Conservation (phyloP, 2,113 vertebrate genomes). For the Euleptes europaea region DNA sequence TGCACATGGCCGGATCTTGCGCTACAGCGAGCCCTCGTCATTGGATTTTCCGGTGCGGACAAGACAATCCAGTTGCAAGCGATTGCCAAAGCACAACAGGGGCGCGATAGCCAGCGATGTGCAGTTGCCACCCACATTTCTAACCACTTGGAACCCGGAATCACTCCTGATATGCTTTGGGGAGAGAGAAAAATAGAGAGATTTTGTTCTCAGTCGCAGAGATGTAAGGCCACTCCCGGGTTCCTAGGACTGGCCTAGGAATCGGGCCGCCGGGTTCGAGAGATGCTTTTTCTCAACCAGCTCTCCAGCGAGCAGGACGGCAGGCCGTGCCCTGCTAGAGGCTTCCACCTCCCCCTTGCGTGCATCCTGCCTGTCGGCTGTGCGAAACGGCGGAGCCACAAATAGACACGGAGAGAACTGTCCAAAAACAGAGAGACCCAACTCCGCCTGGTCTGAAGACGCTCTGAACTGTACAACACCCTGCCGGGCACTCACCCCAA, state of each 20-base stretch:
- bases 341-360: background rate
- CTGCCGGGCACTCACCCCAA: constrained; percentile 55
- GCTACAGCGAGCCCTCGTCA: no score
- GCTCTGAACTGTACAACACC: background rate
- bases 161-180: background rate
- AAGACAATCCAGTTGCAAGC: no score
- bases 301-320: background rate
- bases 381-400: background rate
- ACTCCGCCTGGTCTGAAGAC: background rate
- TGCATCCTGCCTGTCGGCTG: background rate
- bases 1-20: no score
- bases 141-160: background rate
- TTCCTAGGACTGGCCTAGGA: background rate
- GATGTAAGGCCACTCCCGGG: background rate
- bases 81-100: no score
- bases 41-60: no score
- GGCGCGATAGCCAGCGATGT: no score
- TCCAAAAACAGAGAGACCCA: background rate
- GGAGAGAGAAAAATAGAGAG: no score
- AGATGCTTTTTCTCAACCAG: background rate
- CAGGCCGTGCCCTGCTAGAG: background rate
- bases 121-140: background rate
- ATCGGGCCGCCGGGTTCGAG: background rate
- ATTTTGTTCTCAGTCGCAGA: background rate
- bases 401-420: background rate